phyloP scores from a whole-genome alignment of 1,140 invertebrate species.

The Tetramorium simillimum region DNA sequence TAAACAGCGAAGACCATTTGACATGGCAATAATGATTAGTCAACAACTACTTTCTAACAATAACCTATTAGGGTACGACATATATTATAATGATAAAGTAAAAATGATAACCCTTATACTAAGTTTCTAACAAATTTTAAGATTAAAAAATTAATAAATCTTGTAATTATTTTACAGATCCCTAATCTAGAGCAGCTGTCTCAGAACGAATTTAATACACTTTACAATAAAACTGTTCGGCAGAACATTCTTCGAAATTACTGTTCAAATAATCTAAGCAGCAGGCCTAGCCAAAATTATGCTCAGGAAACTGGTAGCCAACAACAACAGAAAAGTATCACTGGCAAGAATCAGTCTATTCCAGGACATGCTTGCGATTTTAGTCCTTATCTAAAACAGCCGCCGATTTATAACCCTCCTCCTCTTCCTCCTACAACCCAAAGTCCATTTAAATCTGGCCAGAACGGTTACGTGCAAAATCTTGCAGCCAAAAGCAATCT shows the following conservation, averaged over 20 bases:
- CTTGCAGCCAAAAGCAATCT: slow-evolving; percentile 70
- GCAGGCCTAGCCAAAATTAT: slow-evolving; percentile 59
- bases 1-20: no score
- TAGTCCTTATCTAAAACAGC: slow-evolving; percentile 81
- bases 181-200: slow-evolving; percentile 83
- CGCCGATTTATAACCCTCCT: slow-evolving; percentile 82
- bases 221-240: slow-evolving; percentile 84
- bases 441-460: slow-evolving; percentile 79
- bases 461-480: slow-evolving; percentile 77
- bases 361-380: slow-evolving; percentile 78
- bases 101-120: background rate
- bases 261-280: slow-evolving; percentile 67
- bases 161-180: slow-evolving; percentile 44
- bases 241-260: slow-evolving; percentile 83
- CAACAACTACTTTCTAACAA: no score
- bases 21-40: no score
- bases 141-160: background rate
- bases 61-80: no score
- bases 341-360: slow-evolving; percentile 42
- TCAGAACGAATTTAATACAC: slow-evolving; percentile 84
- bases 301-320: slow-evolving; percentile 49
- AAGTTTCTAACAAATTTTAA: background rate
- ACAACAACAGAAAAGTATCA: slow-evolving; percentile 59
- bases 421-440: slow-evolving; percentile 77
- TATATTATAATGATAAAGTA: background rate